Evolutionary conservation across 2,888 invertebrate species (phyloP).

Genomic region (Chrysopilus asiliformis): DNA sequence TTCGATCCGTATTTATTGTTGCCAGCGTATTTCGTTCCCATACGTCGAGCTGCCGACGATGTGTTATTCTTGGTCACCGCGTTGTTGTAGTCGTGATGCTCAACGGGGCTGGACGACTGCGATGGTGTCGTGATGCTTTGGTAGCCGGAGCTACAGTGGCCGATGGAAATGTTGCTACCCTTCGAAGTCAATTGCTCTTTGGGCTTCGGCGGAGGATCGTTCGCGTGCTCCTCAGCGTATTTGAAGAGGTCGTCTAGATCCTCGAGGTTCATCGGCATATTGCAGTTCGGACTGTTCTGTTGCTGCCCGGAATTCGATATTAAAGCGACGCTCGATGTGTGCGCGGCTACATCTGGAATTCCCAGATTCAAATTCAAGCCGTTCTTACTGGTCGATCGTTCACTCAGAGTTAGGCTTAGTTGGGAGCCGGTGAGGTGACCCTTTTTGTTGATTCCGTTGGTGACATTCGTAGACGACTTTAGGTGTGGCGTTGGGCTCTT

Average conservation of each 20-base stretch:
- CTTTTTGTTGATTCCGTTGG: slow-evolving; percentile 3
- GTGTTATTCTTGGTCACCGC: slow-evolving; percentile 6
- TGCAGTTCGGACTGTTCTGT: slow-evolving; percentile 34
- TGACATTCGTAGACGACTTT: slow-evolving; percentile 27
- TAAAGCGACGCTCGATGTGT: slow-evolving; percentile 21
- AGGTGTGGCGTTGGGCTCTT: slow-evolving; percentile 36
- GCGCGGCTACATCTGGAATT: slow-evolving; percentile 14
- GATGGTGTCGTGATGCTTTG: slow-evolving; percentile 81
- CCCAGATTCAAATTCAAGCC: slow-evolving; percentile 23
- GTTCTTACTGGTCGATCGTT: slow-evolving; percentile 29
- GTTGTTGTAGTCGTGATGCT: slow-evolving; percentile 33
- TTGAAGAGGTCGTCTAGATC: slow-evolving; percentile 58
- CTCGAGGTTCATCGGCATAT: slow-evolving; percentile 49
- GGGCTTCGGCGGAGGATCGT: slow-evolving; percentile 14
- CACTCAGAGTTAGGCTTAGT: slow-evolving; percentile 29
- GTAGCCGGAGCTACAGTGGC: slow-evolving; percentile 77
- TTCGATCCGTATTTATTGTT: slow-evolving; percentile 12
- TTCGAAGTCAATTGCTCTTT: slow-evolving; percentile 42
- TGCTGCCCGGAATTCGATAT: slow-evolving; percentile 18
- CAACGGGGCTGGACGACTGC: slow-evolving; percentile 75
- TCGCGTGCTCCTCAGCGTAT: slow-evolving; percentile 57
- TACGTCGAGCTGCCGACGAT: slow-evolving; percentile 6
- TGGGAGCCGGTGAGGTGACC: slow-evolving; percentile 32
- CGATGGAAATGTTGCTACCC: slow-evolving; percentile 67
- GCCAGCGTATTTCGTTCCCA: slow-evolving; percentile 7